Evolutionary conservation across 2,888 invertebrate species (phyloP).

Genomic region (Papilio demoleus): DNA sequence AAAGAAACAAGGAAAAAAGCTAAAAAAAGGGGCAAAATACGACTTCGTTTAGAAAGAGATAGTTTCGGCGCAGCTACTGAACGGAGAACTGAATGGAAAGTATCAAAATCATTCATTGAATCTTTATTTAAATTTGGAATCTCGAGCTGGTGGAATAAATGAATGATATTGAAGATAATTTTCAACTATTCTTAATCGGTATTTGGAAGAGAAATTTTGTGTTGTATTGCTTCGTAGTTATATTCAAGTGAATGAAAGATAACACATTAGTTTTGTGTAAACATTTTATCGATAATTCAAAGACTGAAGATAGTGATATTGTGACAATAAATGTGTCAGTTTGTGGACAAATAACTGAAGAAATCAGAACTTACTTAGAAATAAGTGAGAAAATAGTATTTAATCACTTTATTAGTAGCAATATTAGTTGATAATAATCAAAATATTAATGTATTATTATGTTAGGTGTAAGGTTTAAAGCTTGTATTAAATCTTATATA

Average conservation of each 20-base stretch:
- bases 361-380: not conserved
- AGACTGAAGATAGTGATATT: conserved; percentile 7
- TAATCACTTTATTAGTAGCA: not conserved
- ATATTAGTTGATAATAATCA: not conserved
- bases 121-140: not conserved
- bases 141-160: not conserved
- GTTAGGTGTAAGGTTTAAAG: conserved; percentile 3
- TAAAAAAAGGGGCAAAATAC: not conserved
- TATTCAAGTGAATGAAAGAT: too few species aligned
- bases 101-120: not conserved
- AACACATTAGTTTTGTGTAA: too few species aligned
- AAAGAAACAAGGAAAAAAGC: not conserved
- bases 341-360: not conserved
- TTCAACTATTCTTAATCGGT: too few species aligned
- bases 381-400: conserved; percentile 1
- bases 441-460: not conserved
- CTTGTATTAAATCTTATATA: not conserved
- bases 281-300: not conserved
- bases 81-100: not conserved
- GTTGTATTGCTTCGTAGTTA: not conserved
- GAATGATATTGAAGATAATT: not conserved
- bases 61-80: not conserved
- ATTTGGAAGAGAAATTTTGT: not conserved
- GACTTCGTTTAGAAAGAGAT: not conserved
- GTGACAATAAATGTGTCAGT: not conserved